Evolutionary conservation across 2,888 invertebrate species (phyloP).

Genomic region (Mayetiola destructor): DNA sequence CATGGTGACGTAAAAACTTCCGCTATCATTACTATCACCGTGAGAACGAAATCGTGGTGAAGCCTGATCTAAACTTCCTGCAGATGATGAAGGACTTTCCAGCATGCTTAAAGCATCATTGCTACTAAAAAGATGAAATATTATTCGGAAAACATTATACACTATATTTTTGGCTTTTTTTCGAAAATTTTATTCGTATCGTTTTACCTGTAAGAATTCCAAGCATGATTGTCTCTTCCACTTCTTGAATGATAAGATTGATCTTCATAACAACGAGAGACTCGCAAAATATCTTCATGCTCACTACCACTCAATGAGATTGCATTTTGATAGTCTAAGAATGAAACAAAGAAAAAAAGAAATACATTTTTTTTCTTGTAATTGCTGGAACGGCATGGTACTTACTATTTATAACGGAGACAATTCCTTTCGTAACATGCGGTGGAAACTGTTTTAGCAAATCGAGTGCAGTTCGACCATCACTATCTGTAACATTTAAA

Average conservation of each 20-base stretch:
- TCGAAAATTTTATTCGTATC: slow-evolving; percentile 14
- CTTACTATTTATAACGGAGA: slow-evolving; percentile 69
- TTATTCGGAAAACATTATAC: too few species aligned
- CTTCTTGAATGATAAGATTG: slow-evolving; percentile 5
- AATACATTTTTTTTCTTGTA: background rate
- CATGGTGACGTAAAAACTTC: slow-evolving; percentile 19
- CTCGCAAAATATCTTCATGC: slow-evolving; percentile 39
- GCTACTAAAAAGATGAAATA: background rate
- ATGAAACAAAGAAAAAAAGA: slow-evolving; percentile 14
- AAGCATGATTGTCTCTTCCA: background rate
- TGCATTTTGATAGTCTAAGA: slow-evolving; percentile 26
- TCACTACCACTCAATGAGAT: slow-evolving; percentile 43
- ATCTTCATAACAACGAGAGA: slow-evolving; percentile 5
- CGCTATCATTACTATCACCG: slow-evolving; percentile 21
- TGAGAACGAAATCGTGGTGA: slow-evolving; percentile 25
- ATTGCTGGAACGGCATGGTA: background rate
- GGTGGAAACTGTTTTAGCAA: slow-evolving; percentile 77
- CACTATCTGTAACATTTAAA: slow-evolving; percentile 59
- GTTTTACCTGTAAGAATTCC: background rate
- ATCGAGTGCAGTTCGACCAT: slow-evolving; percentile 73
- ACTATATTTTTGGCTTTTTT: too few species aligned
- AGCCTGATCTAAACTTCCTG: slow-evolving; percentile 31
- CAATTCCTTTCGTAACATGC: slow-evolving; percentile 74
- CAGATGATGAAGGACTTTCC: slow-evolving; percentile 31
- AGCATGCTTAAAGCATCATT: slow-evolving; percentile 1